phyloP scores from a whole-genome alignment of 2,888 invertebrate species.

The Lordiphosa fenestrarum region DNA sequence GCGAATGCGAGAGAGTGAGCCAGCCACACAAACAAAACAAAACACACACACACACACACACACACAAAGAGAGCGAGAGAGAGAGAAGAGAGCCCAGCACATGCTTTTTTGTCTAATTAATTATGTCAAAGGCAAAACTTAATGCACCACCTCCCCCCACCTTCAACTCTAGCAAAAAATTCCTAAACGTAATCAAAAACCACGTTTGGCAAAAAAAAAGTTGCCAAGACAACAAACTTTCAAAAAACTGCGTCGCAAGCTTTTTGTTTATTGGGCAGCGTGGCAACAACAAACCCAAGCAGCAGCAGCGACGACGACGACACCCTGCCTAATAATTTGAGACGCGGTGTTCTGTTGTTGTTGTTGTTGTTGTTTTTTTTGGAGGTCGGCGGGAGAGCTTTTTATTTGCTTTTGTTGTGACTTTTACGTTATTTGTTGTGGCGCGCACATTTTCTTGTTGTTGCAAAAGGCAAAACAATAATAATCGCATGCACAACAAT shows the following conservation, averaged over 20 bases:
- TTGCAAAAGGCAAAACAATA: constrained; percentile 36
- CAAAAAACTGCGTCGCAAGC: constrained; percentile 68
- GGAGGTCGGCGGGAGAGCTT: constrained; percentile 28
- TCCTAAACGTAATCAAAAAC: constrained; percentile 12
- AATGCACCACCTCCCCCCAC: too few relatives aligned
- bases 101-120: constrained; percentile 51
- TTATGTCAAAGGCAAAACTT: constrained; percentile 36
- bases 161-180: too few relatives aligned
- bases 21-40: too few relatives aligned
- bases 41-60: too few relatives aligned
- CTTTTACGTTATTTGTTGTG: constrained; percentile 58
- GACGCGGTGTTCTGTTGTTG: constrained; percentile 1
- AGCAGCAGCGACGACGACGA: too few relatives aligned
- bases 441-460: constrained; percentile 50
- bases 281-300: not conserved
- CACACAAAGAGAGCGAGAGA: constrained; percentile 11
- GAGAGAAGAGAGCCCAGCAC: constrained; percentile 5
- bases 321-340: constrained; percentile 9
- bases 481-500: constrained; percentile 14
- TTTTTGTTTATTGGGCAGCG: constrained; percentile 22
- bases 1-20: too few relatives aligned
- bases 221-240: constrained; percentile 70
- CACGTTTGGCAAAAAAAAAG: constrained; percentile 37
- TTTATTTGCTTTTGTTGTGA: constrained; percentile 41
- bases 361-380: constrained; percentile 12